These are phyloP conservation scores for Pachycephala philippinensis DNA, from an alignment of 2,113 vertebrate species.

Conservation along the genomic window DNA sequence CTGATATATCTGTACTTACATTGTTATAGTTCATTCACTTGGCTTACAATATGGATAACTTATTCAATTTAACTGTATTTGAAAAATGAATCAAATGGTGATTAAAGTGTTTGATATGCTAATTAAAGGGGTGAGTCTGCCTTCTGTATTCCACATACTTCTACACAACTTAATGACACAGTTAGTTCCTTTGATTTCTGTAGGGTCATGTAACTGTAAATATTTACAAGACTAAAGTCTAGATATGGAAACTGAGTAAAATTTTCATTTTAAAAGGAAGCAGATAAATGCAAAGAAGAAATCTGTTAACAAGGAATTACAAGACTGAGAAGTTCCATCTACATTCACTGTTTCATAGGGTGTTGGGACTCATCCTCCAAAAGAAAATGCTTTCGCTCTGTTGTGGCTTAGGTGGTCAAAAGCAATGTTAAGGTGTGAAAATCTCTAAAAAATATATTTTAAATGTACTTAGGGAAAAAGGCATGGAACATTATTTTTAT, in stretches of 20 bases:
- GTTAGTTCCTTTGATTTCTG: not conserved
- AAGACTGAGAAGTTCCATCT: not conserved
- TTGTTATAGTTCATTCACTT: not conserved
- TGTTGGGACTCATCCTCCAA: not conserved
- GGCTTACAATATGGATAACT: not conserved
- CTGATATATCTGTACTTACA: not conserved
- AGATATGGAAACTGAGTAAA: not conserved
- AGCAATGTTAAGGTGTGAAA: not conserved
- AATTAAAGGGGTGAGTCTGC: not conserved
- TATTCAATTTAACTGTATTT: not conserved
- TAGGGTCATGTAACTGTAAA: not conserved
- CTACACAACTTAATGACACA: not conserved
- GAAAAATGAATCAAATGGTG: not conserved
- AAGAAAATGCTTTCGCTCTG: not conserved
- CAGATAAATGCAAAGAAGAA: not conserved
- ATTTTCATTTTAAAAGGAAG: not conserved
- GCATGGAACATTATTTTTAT: not conserved
- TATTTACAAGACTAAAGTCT: not conserved
- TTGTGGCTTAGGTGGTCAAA: not conserved
- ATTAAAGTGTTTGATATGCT: not conserved
- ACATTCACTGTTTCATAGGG: not conserved
- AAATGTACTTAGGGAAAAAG: not conserved
- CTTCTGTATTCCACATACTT: not conserved
- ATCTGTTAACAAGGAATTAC: not conserved
- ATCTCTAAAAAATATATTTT: not conserved